These are phyloP conservation scores for Lethrus apterus DNA, from an alignment of 1,140 invertebrate genomes.

Conservation along the genomic window DNA sequence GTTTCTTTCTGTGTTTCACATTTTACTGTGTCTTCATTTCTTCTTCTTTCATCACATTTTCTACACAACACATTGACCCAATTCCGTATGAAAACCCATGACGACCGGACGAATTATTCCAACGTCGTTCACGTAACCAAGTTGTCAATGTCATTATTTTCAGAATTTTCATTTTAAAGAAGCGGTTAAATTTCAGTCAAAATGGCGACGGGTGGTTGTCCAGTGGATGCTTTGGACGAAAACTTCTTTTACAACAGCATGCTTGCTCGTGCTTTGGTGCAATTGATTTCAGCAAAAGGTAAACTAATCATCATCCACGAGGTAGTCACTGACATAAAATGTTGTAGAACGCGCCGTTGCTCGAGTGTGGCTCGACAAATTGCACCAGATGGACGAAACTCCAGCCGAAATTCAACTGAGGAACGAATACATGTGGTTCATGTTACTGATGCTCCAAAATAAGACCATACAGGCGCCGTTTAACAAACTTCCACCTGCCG, in stretches of 20 bases:
- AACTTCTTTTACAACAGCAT: conserved; percentile 39
- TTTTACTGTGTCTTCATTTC: too few species aligned
- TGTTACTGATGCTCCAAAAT: conserved; percentile 39
- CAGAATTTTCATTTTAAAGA: too few species aligned
- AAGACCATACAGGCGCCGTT: conserved; percentile 38
- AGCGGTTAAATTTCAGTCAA: too few species aligned
- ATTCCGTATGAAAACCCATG: too few species aligned
- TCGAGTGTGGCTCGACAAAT: conserved; percentile 36
- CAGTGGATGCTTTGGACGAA: conserved; percentile 29
- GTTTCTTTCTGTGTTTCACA: too few species aligned
- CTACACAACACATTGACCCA: too few species aligned
- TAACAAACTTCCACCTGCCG: conserved; percentile 30
- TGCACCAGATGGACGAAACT: conserved; percentile 29
- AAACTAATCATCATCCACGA: conserved; percentile 16
- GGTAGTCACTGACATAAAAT: not conserved
- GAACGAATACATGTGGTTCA: conserved; percentile 43
- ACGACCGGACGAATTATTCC: too few species aligned
- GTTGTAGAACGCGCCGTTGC: conserved; percentile 34
- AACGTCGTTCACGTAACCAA: too few species aligned
- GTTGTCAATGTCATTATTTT: too few species aligned
- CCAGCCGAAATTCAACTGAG: conserved; percentile 30
- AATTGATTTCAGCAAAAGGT: conserved; percentile 34
- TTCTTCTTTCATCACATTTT: too few species aligned
- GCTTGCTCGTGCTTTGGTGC: conserved; percentile 35
- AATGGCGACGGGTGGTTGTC: too few species aligned